phyloP scores from a whole-genome alignment of 1,140 invertebrate genomes.

The Drosophila prosaltans region DNA sequence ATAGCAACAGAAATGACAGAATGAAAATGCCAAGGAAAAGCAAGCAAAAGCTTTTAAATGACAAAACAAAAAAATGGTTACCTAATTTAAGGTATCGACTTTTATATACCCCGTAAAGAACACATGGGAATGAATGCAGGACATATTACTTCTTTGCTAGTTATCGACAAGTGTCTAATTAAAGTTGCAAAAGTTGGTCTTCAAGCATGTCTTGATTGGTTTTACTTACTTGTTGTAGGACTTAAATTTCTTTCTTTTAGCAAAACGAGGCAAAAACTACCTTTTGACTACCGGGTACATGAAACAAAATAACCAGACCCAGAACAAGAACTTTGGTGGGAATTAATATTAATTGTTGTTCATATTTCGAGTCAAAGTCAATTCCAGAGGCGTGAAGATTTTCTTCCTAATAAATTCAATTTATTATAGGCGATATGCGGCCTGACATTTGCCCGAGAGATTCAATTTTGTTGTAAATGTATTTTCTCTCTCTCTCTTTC shows the following conservation, averaged over 20 bases:
- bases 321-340: conserved; percentile 59
- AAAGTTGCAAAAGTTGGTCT: too few relatives aligned
- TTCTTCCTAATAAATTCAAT: conserved; percentile 68
- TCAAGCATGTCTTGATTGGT: too few relatives aligned
- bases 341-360: conserved; percentile 78
- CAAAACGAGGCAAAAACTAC: too few relatives aligned
- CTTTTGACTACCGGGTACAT: neutral
- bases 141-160: too few relatives aligned
- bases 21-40: conserved; percentile 34
- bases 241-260: too few relatives aligned
- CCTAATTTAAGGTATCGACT: neutral
- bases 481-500: neutral
- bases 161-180: too few relatives aligned
- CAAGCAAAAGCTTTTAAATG: conserved; percentile 79
- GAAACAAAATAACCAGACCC: neutral
- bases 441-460: conserved; percentile 61
- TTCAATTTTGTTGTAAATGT: conserved; percentile 46
- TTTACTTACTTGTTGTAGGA: too few relatives aligned
- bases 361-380: conserved; percentile 45
- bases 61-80: conserved; percentile 41
- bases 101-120: neutral
- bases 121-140: too few relatives aligned
- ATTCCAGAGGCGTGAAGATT: conserved; percentile 27
- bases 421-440: conserved; percentile 63
- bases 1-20: conserved; percentile 33